phyloP scores from a whole-genome alignment of 2,797 vertebrate species.

The Hirundo rustica region DNA sequence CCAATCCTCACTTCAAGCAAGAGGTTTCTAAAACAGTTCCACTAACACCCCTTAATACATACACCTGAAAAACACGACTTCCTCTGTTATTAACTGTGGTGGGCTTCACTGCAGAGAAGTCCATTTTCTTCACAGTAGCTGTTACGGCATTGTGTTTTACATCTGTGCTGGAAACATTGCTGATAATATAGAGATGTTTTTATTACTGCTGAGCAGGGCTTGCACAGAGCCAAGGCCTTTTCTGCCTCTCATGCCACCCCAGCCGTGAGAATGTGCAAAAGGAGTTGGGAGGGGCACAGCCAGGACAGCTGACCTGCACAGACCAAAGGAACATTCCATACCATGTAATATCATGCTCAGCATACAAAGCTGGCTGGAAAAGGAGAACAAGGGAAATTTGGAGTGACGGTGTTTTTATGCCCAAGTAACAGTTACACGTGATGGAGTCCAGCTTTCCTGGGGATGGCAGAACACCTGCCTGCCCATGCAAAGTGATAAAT shows the following conservation, averaged over 20 bases:
- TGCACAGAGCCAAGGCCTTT: background rate
- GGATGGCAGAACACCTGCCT: background rate
- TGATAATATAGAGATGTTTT: background rate
- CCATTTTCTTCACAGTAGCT: background rate
- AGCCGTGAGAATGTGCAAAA: background rate
- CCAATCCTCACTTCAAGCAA: background rate
- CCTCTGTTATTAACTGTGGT: background rate
- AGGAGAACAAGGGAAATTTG: rapidly evolving
- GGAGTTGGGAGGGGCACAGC: background rate
- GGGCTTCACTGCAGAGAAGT: background rate
- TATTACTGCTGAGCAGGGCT: background rate
- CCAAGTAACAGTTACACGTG: background rate
- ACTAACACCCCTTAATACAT: background rate
- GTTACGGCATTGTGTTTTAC: rapidly evolving
- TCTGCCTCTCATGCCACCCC: background rate
- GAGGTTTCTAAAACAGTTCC: background rate
- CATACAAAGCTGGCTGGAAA: background rate
- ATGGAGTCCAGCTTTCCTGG: background rate
- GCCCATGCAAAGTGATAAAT: background rate
- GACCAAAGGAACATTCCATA: background rate
- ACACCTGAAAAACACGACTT: background rate
- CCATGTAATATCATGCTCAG: background rate
- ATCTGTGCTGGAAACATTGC: background rate
- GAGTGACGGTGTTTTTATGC: background rate
- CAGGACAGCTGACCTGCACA: background rate